Evolutionary conservation across 2,888 invertebrate species (phyloP), one percentile per base, ranked within the genome.

Genomic region (Lordiphosa andalusiaca): DNA sequence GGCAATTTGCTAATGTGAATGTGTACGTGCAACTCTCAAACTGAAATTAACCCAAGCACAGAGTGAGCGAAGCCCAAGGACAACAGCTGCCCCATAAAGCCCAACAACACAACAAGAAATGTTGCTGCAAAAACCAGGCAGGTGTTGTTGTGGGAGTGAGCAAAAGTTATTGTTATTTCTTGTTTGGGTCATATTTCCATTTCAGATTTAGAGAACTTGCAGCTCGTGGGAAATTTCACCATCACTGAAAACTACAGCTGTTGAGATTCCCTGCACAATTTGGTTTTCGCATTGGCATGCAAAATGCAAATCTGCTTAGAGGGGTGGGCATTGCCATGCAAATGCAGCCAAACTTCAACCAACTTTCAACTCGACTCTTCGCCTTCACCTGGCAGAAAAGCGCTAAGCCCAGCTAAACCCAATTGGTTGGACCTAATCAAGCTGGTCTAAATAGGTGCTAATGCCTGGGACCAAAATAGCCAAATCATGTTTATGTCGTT

Each of bases 1-100:
- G 65, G 73, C 84, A 76, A 76, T 76, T 83, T 80, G 76, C 81
- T 76, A 76, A 76, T 73, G 74, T 70, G 36, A 40, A 52, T 71
- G 64, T 72, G 80, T 70, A 68, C 53, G 67, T 65, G 67, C 63
- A 52, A 59, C 56, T 69, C 61, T 62, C 41, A 58, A 39, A 75
- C 69, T 60, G 67, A 75, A 75, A 80, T 80, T 67, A 80, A 69
- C 46, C 23, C 53, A 67, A 53, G 33, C 53, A 53, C 58, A 53
- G n/a, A 39, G 50, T 13, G 42, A 39, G n/a, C 4, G 10, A 33
- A 13, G 9, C 23, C 30, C 10, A 10, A 25, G 25, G 25, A 25
- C 25, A 25, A 6, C 23, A 25, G 23, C 23, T 6, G 23, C 23
- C 6, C 23, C 6, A 25, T 6, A 19, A 19, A 19, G 19, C 19